Percentiles rank a stretch among this genome's conserved stretches.
Conservation (phyloP, 1,140 invertebrate species). For the Metopolophium dirhodum region DNA sequence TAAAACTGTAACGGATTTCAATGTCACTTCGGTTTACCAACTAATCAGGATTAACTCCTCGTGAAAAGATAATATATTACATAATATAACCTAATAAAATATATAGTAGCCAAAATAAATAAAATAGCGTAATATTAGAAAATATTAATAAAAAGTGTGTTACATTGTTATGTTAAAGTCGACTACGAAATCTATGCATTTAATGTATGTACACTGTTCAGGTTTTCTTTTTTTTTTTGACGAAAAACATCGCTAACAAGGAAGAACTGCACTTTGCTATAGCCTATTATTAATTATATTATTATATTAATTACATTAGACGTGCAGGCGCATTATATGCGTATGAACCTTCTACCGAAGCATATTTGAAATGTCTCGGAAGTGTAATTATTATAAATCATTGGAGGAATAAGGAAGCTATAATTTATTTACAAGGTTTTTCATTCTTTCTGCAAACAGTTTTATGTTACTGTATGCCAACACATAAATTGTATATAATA, state of each 20-base stretch:
- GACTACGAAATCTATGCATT: not conserved
- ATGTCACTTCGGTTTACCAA: not conserved
- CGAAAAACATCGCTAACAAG: not conserved
- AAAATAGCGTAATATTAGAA: not conserved
- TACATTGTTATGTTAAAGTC: not conserved
- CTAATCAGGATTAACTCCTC: not conserved
- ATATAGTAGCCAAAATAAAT: not conserved
- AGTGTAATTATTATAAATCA: conserved; percentile 24
- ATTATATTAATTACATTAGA: not conserved
- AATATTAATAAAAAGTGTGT: not conserved
- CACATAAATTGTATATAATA: not conserved
- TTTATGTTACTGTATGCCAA: not conserved
- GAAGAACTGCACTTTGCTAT: not conserved
- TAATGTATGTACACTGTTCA: not conserved
- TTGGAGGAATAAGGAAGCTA: conserved; percentile 27
- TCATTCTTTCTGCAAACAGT: not conserved
- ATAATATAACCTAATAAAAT: not conserved
- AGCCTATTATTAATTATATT: not conserved
- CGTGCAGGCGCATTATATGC: not conserved
- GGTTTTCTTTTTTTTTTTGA: not conserved
- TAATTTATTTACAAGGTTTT: conserved; percentile 38
- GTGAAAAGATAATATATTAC: not conserved
- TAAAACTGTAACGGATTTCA: not conserved
- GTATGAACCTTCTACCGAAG: not conserved
- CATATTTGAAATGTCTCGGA: not conserved